Evolutionary conservation across 2,888 invertebrate genomes (phyloP), one percentile per base, ranked within the genome.

Genomic region (Thalpophila matura): DNA sequence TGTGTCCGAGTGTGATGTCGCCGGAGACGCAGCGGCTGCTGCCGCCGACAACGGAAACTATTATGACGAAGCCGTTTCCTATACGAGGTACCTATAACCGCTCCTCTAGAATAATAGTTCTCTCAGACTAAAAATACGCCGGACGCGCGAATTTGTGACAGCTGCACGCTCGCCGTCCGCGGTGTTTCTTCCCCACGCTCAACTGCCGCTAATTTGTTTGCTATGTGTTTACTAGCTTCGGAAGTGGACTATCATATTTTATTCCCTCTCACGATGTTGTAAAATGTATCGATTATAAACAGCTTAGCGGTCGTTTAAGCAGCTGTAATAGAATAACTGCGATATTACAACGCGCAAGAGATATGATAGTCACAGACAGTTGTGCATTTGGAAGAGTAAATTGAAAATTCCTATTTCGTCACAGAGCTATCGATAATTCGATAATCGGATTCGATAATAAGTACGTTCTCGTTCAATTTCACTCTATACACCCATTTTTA

Each of bases 11-110:
- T 92, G 96, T 95, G 6, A 97, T 97, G 97, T 97, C 97, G 16
- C 95, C 96, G 61, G 96, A 96, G 87, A 96, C 96, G 7, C 96
- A 96, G 86, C 93, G 96, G 84, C 95, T 97, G 71, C 89, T 97
- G 85, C 97, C 97, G 63, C 97, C 98, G 50, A 97, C 97, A 9
- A 96, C 97, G 63, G 98, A 98, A 87, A 98, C 98, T 43, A 97
- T 98, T 51, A 97, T 97, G 96, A 98, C 98, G 40, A 98, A 98
- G 95, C 98, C 98, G 64, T 98, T 98, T 92, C 98, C 98, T 27
- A 97, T 98, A 78, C 96, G 98, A 95, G 97, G 97, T 97, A 95
- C 87, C 73, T 84, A 62, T 55, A 49, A 63, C 60, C 54, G 45
- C 53, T 56, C 49, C 62, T 60, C 57, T 58, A 68, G 63, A 76